A percentile compares a stretch with the other conserved stretches of the same genome.
Evolutionary conservation across 2,113 vertebrate genomes (phyloP).

Genomic region (Gymnobelideus leadbeateri): DNA sequence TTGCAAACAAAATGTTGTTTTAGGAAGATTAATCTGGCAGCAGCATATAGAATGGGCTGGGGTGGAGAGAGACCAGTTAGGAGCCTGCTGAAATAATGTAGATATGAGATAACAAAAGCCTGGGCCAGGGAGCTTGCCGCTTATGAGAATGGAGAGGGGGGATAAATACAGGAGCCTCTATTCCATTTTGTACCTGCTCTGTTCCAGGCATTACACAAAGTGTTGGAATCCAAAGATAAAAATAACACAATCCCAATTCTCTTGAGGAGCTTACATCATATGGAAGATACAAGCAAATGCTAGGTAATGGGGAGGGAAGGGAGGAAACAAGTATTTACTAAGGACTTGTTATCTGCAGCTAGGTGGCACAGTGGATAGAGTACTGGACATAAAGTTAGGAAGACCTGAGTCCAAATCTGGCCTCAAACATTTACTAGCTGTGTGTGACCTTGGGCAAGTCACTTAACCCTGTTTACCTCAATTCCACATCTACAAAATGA

Average conservation of each 20-base stretch:
- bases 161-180: neutral
- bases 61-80: conserved; percentile 50
- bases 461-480: neutral
- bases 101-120: conserved; percentile 43
- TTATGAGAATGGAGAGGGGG: neutral
- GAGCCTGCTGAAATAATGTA: conserved; percentile 42
- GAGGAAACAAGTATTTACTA: neutral
- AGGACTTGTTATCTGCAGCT: neutral
- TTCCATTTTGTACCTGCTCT: neutral
- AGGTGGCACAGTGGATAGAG: neutral
- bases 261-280: neutral
- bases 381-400: neutral
- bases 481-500: neutral
- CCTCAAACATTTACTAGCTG: neutral
- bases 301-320: neutral
- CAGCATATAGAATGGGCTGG: conserved; percentile 15
- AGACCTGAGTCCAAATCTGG: neutral
- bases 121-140: neutral
- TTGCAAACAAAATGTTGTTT: conserved; percentile 18
- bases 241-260: neutral
- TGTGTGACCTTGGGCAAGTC: conserved; percentile 5
- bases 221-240: neutral
- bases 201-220: neutral
- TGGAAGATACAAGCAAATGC: neutral
- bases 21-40: conserved; percentile 54